Percentiles rank a stretch among this genome's conserved stretches.
phyloP scores from a whole-genome alignment of 1,140 invertebrate genomes.

The Pachyrhynchus sulphureomaculatus region DNA sequence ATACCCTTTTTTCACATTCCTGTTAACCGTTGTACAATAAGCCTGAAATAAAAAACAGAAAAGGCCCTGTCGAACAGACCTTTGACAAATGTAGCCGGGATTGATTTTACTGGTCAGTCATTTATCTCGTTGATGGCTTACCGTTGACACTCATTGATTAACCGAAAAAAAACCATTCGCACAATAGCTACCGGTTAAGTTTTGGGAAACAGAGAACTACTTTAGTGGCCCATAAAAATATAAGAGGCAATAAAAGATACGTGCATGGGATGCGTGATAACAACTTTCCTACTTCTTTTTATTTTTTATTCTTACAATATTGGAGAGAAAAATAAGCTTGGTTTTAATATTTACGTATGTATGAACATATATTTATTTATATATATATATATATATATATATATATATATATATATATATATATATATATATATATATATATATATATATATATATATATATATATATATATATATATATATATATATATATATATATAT shows the following conservation, averaged over 20 bases:
- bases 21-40: too few species aligned
- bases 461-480: too few species aligned
- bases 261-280: background rate
- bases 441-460: too few species aligned
- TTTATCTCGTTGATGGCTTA: conserved; percentile 38
- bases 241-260: conserved; percentile 7
- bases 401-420: too few species aligned
- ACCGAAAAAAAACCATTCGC: conserved; percentile 31
- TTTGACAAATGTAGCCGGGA: conserved; percentile 41
- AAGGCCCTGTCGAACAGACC: conserved; percentile 7
- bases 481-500: too few species aligned
- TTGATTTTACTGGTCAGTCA: conserved; percentile 47
- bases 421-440: too few species aligned
- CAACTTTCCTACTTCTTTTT: background rate
- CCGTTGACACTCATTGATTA: conserved; percentile 37
- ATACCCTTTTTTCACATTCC: too few species aligned
- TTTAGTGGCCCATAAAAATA: background rate
- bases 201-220: conserved; percentile 23
- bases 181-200: conserved; percentile 21
- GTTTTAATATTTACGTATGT: too few species aligned
- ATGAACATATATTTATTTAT: too few species aligned
- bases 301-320: too few species aligned
- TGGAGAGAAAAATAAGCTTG: too few species aligned
- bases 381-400: too few species aligned
- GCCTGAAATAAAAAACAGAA: conserved; percentile 20